phyloP scores from a whole-genome alignment of 2,113 vertebrate genomes.

The Gila orcuttii region DNA sequence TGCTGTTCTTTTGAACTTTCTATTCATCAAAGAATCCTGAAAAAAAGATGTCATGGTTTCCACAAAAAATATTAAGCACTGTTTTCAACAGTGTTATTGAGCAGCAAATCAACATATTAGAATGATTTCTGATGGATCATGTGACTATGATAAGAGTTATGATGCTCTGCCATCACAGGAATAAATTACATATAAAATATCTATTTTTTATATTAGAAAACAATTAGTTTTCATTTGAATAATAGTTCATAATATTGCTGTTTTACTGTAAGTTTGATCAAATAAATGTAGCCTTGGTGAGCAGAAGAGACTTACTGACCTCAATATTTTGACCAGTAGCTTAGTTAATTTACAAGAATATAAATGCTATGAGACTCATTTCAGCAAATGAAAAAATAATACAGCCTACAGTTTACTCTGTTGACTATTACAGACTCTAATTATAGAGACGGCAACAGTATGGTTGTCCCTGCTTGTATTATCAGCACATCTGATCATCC shows the following conservation, averaged over 20 bases:
- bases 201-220: background rate
- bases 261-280: background rate
- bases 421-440: slow-evolving; percentile 18
- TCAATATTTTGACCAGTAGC: too few relatives aligned
- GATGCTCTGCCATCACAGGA: background rate
- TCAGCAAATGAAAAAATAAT: background rate
- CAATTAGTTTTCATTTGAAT: background rate
- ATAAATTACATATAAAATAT: background rate
- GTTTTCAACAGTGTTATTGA: background rate
- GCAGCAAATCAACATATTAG: background rate
- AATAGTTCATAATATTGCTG: background rate
- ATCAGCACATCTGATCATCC: slow-evolving; percentile 34
- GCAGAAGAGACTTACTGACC: too few relatives aligned
- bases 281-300: background rate
- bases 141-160: background rate
- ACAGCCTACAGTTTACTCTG: background rate
- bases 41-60: too few relatives aligned
- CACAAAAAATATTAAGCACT: background rate
- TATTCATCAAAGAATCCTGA: too few relatives aligned
- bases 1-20: too few relatives aligned
- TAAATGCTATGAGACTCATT: background rate
- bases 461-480: background rate
- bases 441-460: slow-evolving; percentile 35
- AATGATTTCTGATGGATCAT: background rate
- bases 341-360: background rate